Base-by-base conservation (phyloP, 2,797 vertebrate species). In the Pelochelys cantorii region DNA sequence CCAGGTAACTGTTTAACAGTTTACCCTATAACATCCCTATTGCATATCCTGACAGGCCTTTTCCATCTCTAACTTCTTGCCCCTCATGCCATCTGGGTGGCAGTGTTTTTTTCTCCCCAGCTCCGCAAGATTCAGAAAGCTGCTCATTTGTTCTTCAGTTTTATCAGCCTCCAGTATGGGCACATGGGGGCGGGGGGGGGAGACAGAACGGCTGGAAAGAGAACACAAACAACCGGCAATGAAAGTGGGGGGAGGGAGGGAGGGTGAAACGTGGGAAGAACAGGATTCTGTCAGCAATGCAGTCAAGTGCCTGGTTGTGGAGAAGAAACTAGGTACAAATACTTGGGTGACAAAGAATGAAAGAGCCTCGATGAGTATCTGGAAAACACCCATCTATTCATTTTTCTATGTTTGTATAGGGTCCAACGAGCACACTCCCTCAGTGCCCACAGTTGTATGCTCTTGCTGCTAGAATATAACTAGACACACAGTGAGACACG, bases 301-400 rank as follows among this genome's bases (percentile, higher is more conserved):
- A 56, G 23, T 3, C n/a, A 82, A 54, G 11, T 87, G 37, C 20
- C 27, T 1, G 11, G 37, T 52, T 81, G 3, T 1, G 17, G 17
- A 1, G 0, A 0, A 42, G 5, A n/a, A 12, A 59, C 22, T 56
- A 17, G 29, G 17, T 10, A 11, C 23, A 1, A 7, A 5, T 0
- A 55, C 89, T 65, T 1, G 52, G 22, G 27, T 3, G 8, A 9
- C 0, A 2, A 25, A 27, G 23, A 42, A 54, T 37, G n/a, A 18
- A 60, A 87, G 89, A 88, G 13, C 54, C 23, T 23, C 84, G 13
- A 17, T 81, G 31, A 65, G 2, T 11, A 10, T 74, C n/a, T 0
- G 0, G 2, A 56, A 90, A 7, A 22, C 52, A 22, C 10, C 8
- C 15, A 11, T 20, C 10, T 65, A 4, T 55, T 4, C 3, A 1